A percentile compares a stretch with the other conserved stretches of the same genome.
phyloP scores from a whole-genome alignment of 2,797 vertebrate genomes.

The Cyprinodon diabolis region DNA sequence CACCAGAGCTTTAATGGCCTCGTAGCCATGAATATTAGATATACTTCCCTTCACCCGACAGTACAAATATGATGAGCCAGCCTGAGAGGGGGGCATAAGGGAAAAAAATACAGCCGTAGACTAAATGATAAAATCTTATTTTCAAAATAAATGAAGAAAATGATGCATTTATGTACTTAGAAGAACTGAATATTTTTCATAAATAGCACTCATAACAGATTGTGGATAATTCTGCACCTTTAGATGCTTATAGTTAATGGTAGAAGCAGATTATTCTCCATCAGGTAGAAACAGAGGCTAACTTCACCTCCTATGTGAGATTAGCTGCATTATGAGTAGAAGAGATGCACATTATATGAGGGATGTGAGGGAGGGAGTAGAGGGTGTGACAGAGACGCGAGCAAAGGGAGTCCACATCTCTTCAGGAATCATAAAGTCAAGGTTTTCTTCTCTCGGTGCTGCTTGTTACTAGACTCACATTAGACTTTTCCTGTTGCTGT shows the following conservation, averaged over 20 bases:
- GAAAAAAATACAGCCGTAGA: conserved; percentile 42
- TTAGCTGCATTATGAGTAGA: conserved; percentile 45
- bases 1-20: conserved; percentile 78
- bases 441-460: conserved; percentile 6
- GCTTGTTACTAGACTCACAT: not conserved
- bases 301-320: conserved; percentile 47
- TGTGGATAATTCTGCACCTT: not conserved
- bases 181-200: not conserved
- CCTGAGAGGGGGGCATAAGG: conserved; percentile 40
- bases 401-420: conserved; percentile 37
- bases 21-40: conserved; percentile 84
- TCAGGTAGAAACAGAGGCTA: conserved; percentile 19
- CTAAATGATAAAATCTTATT: not conserved
- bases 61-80: conserved; percentile 74
- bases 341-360: conserved; percentile 63
- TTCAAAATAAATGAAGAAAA: conserved; percentile 2
- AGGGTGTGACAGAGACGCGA: conserved; percentile 61
- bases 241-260: conserved; percentile 13
- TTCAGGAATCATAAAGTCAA: conserved; percentile 25
- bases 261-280: conserved; percentile 26
- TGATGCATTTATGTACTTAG: not conserved
- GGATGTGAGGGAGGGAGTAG: conserved; percentile 43
- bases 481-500: not conserved
- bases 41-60: conserved; percentile 73
- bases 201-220: not conserved